Conservation (phyloP, 1,140 invertebrate species). For the Platorchestia sp. region DNA sequence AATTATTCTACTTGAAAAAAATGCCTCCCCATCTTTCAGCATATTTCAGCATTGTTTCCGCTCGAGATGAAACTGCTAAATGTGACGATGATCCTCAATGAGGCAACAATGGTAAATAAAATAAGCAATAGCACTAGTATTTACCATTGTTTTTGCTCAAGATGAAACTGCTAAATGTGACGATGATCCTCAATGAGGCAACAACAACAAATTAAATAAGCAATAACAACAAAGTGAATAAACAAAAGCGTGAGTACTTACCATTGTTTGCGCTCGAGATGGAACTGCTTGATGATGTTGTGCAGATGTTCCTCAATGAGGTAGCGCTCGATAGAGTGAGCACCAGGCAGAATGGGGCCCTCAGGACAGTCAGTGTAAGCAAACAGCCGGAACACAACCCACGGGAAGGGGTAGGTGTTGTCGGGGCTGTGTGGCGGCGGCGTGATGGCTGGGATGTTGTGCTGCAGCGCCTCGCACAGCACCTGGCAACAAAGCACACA, state of each 20-base stretch:
- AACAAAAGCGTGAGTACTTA: constrained; percentile 69
- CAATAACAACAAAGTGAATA: too few species aligned
- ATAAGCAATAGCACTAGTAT: too few species aligned
- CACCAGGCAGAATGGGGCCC: constrained; percentile 84
- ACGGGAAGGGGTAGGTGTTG: constrained; percentile 90
- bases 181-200: too few species aligned
- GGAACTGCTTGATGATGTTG: constrained; percentile 92
- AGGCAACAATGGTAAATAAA: too few species aligned
- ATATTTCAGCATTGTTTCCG: too few species aligned
- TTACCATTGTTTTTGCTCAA: too few species aligned
- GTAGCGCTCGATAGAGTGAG: constrained; percentile 97
- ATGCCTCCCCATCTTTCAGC: too few species aligned
- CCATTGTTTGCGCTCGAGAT: constrained; percentile 94
- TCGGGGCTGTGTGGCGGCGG: constrained; percentile 93
- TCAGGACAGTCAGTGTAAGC: constrained; percentile 99
- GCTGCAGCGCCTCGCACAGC: constrained; percentile 94
- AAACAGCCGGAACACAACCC: constrained; percentile 93
- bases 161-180: too few species aligned
- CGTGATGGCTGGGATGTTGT: constrained; percentile 90
- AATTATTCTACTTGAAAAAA: too few species aligned
- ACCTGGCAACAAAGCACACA: constrained; percentile 71
- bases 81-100: too few species aligned
- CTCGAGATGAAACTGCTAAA: too few species aligned
- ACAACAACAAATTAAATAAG: too few species aligned
- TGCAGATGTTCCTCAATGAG: constrained; percentile 97